Base-by-base conservation (phyloP, 2,113 vertebrate genomes). In the Nannospalax galili region DNA sequence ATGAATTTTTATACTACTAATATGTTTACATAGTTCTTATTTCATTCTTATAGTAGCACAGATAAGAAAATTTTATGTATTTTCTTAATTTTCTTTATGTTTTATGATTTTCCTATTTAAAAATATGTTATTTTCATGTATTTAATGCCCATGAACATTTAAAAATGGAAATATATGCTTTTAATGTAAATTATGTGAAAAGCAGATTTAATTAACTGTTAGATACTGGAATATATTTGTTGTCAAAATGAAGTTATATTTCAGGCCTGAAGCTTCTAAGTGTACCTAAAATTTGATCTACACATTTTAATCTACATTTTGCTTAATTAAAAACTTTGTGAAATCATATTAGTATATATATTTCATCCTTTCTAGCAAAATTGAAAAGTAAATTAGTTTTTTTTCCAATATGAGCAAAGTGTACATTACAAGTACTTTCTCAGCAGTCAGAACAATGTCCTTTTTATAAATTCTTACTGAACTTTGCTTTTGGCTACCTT, bases 401-500 rank as follows among this genome's bases (percentile, higher is more conserved):
- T 97, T 95, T 96, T 79, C 85, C 5, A 40, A 88, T 81, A 91
- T 94, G 45, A 92, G 82, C 94, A 84, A 97, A 95, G 56, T 92
- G 2, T 88, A 40, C 37, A 42, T 93, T 90, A 60, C 60, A 88
- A 82, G 32, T 94, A 73, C 52, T 86, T 90, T 96, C 92, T 87
- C 79, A 97, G 65, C 78, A 95, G 90, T 52, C 82, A 90, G 45
- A 84, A 94, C 75, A 91, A 87, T 95, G 95, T 94, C 74, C 89
- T 95, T 90, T 93, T 96, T 96, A 75, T 91, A 70, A 93, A 93
- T 93, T 95, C 84, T 92, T 96, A 96, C n/a, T 95, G 77, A 96
- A 84, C 78, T 95, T 96, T 93, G 93, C 94, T 96, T 97, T 97
- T 97, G 97, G 97, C 94, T 93, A 88, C 90, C 67, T 79, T 81